A percentile compares a stretch with the other conserved stretches of the same genome.
phyloP scores from a whole-genome alignment of 2,888 invertebrate species.

The Aromia moschata region DNA sequence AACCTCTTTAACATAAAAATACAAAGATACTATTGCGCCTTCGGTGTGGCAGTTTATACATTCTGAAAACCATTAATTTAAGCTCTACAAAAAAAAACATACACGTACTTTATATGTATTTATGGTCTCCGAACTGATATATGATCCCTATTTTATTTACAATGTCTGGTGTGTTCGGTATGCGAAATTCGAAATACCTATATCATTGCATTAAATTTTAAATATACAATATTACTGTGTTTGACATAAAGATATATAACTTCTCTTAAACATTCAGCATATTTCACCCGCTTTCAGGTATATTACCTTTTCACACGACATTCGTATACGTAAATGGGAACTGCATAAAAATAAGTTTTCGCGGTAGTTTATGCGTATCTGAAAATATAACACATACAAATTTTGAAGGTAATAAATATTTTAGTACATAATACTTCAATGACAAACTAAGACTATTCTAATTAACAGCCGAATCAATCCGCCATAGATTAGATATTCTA shows the following conservation, averaged over 20 bases:
- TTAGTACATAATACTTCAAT: too few relatives aligned
- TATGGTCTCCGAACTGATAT: slow-evolving; percentile 22
- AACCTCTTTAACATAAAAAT: too few relatives aligned
- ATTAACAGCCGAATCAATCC: too few relatives aligned
- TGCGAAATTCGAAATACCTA: slow-evolving; percentile 23
- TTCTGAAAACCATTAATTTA: neutral
- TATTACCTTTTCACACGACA: slow-evolving; percentile 16
- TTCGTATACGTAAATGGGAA: too few relatives aligned
- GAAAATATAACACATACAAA: neutral
- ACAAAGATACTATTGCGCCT: too few relatives aligned
- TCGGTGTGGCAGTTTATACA: neutral
- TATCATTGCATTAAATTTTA: slow-evolving; percentile 44
- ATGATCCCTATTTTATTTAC: slow-evolving; percentile 19
- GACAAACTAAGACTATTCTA: too few relatives aligned
- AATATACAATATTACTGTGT: slow-evolving; percentile 48
- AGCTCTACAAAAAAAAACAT: neutral
- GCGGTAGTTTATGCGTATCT: too few relatives aligned
- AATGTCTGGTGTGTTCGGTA: slow-evolving; percentile 22
- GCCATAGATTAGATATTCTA: too few relatives aligned
- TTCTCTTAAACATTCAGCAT: slow-evolving; percentile 48
- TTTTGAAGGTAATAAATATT: too few relatives aligned
- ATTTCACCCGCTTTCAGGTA: slow-evolving; percentile 30
- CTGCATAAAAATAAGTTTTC: too few relatives aligned
- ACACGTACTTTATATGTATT: slow-evolving; percentile 2
- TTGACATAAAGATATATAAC: slow-evolving; percentile 54